Evolutionary conservation across 2,797 vertebrate genomes (phyloP).

Genomic region (Mionectes olivaceus): DNA sequence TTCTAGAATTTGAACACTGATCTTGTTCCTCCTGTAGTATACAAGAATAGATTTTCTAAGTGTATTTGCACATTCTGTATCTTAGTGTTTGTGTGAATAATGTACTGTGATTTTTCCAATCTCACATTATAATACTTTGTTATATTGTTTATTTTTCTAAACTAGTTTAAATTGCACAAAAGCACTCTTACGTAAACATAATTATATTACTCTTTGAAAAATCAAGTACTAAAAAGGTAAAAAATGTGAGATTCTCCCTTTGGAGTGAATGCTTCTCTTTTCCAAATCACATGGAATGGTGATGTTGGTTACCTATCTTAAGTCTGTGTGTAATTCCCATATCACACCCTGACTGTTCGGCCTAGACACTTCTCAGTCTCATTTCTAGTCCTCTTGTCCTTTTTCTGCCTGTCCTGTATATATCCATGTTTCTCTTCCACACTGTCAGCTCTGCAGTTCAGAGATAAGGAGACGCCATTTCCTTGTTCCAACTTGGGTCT

Average conservation of each 20-base stretch:
- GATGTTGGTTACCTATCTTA: background rate
- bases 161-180: background rate
- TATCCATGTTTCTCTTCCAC: background rate
- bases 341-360: background rate
- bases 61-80: background rate
- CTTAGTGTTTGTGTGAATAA: background rate
- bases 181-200: background rate
- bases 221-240: background rate
- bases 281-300: background rate
- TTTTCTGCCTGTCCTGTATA: background rate
- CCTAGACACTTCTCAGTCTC: background rate
- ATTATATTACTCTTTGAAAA: background rate
- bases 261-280: background rate
- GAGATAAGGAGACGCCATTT: background rate
- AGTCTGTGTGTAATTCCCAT: background rate
- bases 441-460: background rate
- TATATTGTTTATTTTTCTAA: slow-evolving; percentile 1
- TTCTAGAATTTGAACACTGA: background rate
- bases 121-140: background rate
- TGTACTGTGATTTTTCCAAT: background rate
- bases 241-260: background rate
- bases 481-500: background rate
- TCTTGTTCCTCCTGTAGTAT: background rate
- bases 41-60: background rate
- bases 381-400: background rate